Evolutionary conservation across 2,888 invertebrate genomes (phyloP), one percentile per base, ranked within the genome.

Genomic region (Gymnosoma rotundatum): DNA sequence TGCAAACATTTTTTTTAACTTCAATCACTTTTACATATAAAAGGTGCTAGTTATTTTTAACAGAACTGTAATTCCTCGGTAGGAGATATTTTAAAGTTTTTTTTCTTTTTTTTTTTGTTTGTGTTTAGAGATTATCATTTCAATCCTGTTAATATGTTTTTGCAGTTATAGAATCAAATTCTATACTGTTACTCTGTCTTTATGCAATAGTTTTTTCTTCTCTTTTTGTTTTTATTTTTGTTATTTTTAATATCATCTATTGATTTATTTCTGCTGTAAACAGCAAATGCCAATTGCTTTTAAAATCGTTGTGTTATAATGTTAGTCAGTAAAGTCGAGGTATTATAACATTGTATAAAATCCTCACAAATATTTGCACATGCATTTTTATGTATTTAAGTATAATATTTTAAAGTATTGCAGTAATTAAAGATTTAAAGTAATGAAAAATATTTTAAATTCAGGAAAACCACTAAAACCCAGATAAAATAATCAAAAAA

Each of bases 141-240:
- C 72, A 73, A 78, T 82, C 48, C 48, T 50, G 72, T 75, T 78
- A 78, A 72, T 72, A 81, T 72, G 72, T 75, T 83, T 75, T 63
- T 78, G 80, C 72, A 78, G 76, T 79, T 85, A 52, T 58, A 70
- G 66, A 52, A 66, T 67, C 64, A 63, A 56, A 32, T 67, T 60
- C 48, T 58, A 52, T 79, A 16, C 50, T 52, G 38, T 63, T 69
- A 38, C 56, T 56, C 48, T 45, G 18, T 48, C 18, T 45, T 61
- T 63, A 58, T 63, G 36, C 48, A 25, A 52, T 21, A 38, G 12
- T 2, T 12, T 42, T 50, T 18, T 61, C 21, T 16, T 45, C 48
- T 60, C 9, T 79, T 58, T 56, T 42, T 10, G 66, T 75, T 48
- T 56, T 42, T 10, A 56, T 75, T 48, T 50, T 3, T 42, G 18